phyloP scores from a whole-genome alignment of 2,797 vertebrate species.

The Bufotes viridis region DNA sequence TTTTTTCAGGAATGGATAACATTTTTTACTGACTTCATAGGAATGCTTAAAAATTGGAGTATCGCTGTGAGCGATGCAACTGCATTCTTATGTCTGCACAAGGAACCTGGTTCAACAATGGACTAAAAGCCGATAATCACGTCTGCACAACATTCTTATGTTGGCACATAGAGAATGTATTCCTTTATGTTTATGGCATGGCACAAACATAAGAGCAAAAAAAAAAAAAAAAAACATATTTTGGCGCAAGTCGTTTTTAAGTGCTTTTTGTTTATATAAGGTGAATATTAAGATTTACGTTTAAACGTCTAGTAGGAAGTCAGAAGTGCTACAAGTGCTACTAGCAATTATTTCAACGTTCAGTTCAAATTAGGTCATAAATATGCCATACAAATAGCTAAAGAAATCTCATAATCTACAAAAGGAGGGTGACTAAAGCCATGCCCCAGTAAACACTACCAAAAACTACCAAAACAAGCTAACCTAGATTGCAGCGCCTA shows the following conservation, averaged over 20 bases:
- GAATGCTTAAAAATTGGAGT: not conserved
- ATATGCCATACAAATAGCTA: slow-evolving; percentile 27
- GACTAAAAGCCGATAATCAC: not conserved
- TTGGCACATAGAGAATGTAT: not conserved
- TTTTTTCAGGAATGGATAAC: not conserved
- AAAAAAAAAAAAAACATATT: not conserved
- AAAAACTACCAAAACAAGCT: slow-evolving; percentile 19
- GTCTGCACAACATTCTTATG: not conserved
- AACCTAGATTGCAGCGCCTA: slow-evolving; percentile 15
- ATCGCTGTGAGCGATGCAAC: not conserved
- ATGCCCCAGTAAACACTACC: slow-evolving; percentile 30
- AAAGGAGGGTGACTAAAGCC: slow-evolving; percentile 21
- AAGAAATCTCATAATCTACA: slow-evolving; percentile 18
- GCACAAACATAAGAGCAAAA: not conserved
- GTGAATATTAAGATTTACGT: not conserved
- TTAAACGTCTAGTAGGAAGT: not conserved
- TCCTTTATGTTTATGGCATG: not conserved
- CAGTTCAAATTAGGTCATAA: not conserved
- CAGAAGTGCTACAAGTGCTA: slow-evolving; percentile 3
- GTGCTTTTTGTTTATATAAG: slow-evolving; percentile 44
- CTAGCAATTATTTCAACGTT: not conserved
- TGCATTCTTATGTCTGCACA: not conserved
- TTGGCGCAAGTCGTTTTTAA: slow-evolving; percentile 30
- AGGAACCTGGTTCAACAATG: not conserved
- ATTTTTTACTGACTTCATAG: not conserved